Evolutionary conservation across 2,888 invertebrate species (phyloP).

Genomic region (Ichneumoninae sp.): DNA sequence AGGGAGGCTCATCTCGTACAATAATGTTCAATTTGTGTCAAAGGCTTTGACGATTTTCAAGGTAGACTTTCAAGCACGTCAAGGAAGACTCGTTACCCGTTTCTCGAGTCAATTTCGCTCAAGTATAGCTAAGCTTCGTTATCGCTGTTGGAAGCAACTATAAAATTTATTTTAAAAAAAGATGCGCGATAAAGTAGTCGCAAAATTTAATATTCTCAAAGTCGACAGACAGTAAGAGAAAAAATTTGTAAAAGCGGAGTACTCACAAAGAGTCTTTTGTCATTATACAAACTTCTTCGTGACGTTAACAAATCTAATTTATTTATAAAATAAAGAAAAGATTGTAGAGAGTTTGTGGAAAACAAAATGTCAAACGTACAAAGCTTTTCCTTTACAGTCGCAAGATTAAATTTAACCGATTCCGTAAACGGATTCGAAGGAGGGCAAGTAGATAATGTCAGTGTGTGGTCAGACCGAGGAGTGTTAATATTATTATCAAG

Average conservation of each 20-base stretch:
- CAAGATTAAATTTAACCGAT: not conserved
- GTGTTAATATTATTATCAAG: not conserved
- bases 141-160: not conserved
- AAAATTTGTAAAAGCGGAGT: not conserved
- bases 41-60: conserved; percentile 27
- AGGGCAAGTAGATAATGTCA: not conserved
- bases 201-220: not conserved
- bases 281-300: not conserved
- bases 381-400: too few relatives aligned
- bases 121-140: not conserved
- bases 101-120: conserved; percentile 11
- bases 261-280: not conserved
- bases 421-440: not conserved
- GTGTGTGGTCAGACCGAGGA: not conserved
- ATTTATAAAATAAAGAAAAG: not conserved
- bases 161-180: not conserved
- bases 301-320: not conserved
- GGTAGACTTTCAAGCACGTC: conserved; percentile 12
- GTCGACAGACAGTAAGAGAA: not conserved
- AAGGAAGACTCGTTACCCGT: conserved; percentile 28
- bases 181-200: not conserved
- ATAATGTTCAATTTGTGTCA: conserved; percentile 42
- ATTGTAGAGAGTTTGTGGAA: not conserved
- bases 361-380: too few relatives aligned
- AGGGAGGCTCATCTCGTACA: conserved; percentile 17